Conservation (phyloP, 2,888 invertebrate genomes). For the Malachius bipustulatus region DNA sequence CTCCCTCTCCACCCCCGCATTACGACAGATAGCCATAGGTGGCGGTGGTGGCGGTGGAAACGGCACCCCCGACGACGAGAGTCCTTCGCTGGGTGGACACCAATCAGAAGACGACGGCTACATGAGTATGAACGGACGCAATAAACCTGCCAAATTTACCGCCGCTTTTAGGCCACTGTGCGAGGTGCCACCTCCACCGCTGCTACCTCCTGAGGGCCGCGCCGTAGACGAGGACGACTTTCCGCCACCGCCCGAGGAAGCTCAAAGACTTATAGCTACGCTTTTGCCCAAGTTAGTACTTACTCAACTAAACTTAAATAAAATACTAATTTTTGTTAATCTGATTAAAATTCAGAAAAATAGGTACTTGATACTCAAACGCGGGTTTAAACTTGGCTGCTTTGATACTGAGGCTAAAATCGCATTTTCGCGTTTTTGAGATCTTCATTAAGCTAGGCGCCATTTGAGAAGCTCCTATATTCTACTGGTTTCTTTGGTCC, state of each 20-base stretch:
- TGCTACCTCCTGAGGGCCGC: slow-evolving; percentile 37
- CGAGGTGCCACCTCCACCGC: slow-evolving; percentile 41
- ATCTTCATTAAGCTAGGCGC: no score
- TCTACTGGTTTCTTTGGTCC: no score
- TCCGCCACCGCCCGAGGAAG: slow-evolving; percentile 67
- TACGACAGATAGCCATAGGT: no score
- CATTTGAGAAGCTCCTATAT: no score
- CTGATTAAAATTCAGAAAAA: no score
- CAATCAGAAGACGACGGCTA: slow-evolving; percentile 86
- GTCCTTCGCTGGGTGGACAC: slow-evolving; percentile 69
- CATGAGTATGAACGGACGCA: slow-evolving; percentile 84
- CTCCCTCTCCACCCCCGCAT: slow-evolving; percentile 33
- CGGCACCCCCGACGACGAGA: slow-evolving; percentile 51
- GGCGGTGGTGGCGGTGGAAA: slow-evolving; percentile 36
- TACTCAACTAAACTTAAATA: no score
- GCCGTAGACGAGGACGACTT: slow-evolving; percentile 39
- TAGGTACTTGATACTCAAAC: no score
- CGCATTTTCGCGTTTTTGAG: no score
- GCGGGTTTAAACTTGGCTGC: no score
- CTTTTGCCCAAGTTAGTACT: slow-evolving; percentile 55
- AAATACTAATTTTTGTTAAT: background rate
- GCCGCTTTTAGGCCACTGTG: slow-evolving; percentile 54
- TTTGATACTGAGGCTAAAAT: no score
- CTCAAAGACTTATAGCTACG: slow-evolving; percentile 62
- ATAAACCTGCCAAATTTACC: slow-evolving; percentile 64